Evolutionary conservation across 1,140 invertebrate genomes (phyloP), one percentile per base, ranked within the genome.

Genomic region (Aphaenogaster ashmeadi): DNA sequence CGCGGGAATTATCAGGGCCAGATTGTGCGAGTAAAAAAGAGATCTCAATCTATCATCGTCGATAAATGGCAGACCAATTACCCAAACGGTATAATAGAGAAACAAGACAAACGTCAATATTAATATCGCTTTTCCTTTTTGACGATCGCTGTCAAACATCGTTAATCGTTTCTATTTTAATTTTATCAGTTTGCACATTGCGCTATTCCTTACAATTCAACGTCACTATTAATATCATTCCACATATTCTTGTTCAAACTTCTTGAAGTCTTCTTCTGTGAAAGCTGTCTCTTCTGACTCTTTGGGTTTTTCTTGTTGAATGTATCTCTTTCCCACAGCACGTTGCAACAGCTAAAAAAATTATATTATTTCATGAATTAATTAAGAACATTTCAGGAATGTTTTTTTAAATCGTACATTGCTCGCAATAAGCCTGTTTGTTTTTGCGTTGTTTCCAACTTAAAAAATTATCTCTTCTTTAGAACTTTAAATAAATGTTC

Each of bases 31-130:
- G 11, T 96, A 96, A 90, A 98, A 97, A 41, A 97, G 93, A 60
- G 95, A 95, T 91, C 95, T 96, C 56, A 97, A 93, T 87, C 94
- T 92, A 86, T 95, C 95, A 89, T 97, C 97, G 77, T 97, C 96
- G 88, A 97, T 96, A 90, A 98, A 97, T 3, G 97, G 97, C 77
- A 97, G 95, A 44, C 96, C 96, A 58, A 97, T 96, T 21, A 97
- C 93, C 97, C 97, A 98, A 80, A 97, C 93, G 38, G 97, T 96
- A 81, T 97, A 96, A 87, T 97, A 96, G 1, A 96, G 60, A 91
- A 97, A 97, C 56, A 96, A 88, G 33, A 95, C 90, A 3, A 96
- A 92, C 13, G 96, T 96, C 33, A 95, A 87, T 86, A 96, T 94
- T 81, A 97, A 94, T 89, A 97, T 94, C 54, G 96, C 81, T 94